Base-by-base conservation (phyloP, 2,888 invertebrate genomes). In the Cryptocephalus moraei region DNA sequence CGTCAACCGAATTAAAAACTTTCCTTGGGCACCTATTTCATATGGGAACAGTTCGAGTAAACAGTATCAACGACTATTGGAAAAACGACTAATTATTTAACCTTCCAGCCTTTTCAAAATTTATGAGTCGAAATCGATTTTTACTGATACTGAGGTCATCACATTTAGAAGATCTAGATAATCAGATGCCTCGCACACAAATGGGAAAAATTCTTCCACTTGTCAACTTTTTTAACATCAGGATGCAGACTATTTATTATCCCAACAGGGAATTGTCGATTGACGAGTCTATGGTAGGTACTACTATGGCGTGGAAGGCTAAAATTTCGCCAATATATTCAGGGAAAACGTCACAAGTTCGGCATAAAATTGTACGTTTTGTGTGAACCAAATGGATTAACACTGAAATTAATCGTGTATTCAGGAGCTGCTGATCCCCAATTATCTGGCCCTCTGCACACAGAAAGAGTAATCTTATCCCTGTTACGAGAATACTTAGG, bases 281-380 rank as follows among this genome's bases (percentile, higher is more conserved):
- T 11, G 44, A 48, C 40, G 48, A 48, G 34, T 44, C 44, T 11
- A 44, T 44, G 33, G 40, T 45, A 31, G n/a, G n/a, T n/a, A n/a
- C n/a, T n/a, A n/a, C 32, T 44, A 12, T 48, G 43, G 43, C 43
- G 44, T 11, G 47, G 43, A 12, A 32, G 47, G 10, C 39, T 44
- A 38, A 43, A 47, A 39, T n/a, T n/a, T n/a, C n/a, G n/a, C n/a
- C n/a, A n/a, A n/a, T n/a, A n/a, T n/a, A n/a, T n/a, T n/a, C n/a
- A n/a, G n/a, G 44, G 44, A 32, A 40, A 44, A 32, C 32, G 44
- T 22, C 44, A 48, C 14, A 48, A 39, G 34, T 44, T 40, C 36
- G 40, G 41, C 39, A 33, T 44, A 8, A 44, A 44, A 33, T 44
- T 48, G 8, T 39, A 39, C 12, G 12, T 9, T n/a, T 13, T 45